Base-by-base conservation (phyloP, 2,113 vertebrate species). In the Cyphomyrus discorhynchus region DNA sequence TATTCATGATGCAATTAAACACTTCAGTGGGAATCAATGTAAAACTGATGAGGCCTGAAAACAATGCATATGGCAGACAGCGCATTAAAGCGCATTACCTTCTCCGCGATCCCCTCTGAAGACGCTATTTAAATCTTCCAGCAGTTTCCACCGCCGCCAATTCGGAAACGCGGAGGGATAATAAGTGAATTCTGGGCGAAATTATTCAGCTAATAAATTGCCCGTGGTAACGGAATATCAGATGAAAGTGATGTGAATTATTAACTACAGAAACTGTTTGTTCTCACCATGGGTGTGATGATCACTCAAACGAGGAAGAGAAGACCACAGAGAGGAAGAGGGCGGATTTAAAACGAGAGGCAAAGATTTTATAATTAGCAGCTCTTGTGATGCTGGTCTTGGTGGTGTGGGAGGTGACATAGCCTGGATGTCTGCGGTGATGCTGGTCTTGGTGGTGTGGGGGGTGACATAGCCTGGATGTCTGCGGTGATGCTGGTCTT, bases 1-100 rank as follows among this genome's bases (percentile, higher is more conserved):
- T 98, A 99, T 99, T 99, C 98, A 99, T 98, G 98, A 99, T 99
- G 98, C 98, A 99, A 99, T 99, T 99, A 99, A 99, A 99, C 98
- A 99, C 98, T 99, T 99, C 98, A 99, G 97, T 99, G 98, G 98
- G 98, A 99, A 99, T 99, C 98, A 98, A 99, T 99, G 98, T 99
- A 99, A 99, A 99, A 99, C 98, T 98, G 98, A 99, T 99, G 98
- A 99, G 98, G 97, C 98, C 98, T 99, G 98, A 99, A 99, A 99
- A 98, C 98, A 98, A 97, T 98, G 98, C 98, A 99, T 99, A 99
- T 99, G 98, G 98, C 97, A 97, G 96, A 96, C 98, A 98, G 99
- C 98, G 99, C 62, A 70, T 98, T 98, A 99, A 98, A 98, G 98
- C 98, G 97, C 98, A 99, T 98, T 99, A 99, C 98, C 98, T 99